Conservation (phyloP, 2,113 vertebrate genomes). For the Equus przewalskii region DNA sequence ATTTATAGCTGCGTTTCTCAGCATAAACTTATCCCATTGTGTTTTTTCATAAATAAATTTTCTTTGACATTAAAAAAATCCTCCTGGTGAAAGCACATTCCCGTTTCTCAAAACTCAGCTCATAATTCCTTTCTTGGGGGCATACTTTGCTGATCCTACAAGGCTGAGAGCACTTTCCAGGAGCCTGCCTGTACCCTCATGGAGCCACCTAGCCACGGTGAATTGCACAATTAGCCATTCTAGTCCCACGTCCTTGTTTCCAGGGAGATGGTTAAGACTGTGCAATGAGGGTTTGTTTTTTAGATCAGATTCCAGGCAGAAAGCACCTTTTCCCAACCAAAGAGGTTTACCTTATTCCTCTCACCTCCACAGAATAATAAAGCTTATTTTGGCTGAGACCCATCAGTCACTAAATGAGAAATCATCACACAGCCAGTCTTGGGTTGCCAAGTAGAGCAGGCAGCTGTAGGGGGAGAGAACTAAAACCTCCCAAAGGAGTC, state of each 20-base stretch:
- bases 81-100: neutral
- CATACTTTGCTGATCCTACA: neutral
- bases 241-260: neutral
- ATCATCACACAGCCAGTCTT: neutral
- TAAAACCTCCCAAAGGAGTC: neutral
- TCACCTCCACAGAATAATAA: neutral
- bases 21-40: conserved; percentile 92
- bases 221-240: neutral
- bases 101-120: conserved; percentile 9
- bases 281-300: neutral
- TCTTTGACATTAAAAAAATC: conserved; percentile 79
- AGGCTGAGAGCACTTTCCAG: neutral
- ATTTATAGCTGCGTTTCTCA: conserved; percentile 96
- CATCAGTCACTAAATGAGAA: neutral
- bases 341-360: neutral
- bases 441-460: neutral
- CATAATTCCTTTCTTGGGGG: neutral
- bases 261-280: neutral
- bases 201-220: neutral
- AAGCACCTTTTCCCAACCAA: neutral
- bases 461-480: neutral
- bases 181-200: neutral
- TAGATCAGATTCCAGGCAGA: neutral
- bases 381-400: neutral
- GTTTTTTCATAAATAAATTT: conserved; percentile 94